Evolutionary conservation across 2,888 invertebrate species (phyloP).

Genomic region (Acronicta aceris): DNA sequence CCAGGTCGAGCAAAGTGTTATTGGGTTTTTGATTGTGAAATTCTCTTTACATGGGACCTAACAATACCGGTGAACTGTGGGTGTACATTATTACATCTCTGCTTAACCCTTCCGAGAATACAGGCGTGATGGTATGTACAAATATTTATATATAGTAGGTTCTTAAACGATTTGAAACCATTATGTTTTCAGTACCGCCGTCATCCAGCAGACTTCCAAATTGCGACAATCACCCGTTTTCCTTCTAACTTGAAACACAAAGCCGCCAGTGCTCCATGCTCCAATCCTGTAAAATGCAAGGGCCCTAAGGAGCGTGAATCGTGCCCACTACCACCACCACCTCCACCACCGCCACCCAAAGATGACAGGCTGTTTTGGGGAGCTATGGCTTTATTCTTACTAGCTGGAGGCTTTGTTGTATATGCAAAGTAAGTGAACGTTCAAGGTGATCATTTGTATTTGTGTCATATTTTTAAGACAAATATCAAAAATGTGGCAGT

Average conservation of each 20-base stretch:
- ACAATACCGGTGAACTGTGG: too few relatives aligned
- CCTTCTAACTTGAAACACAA: constrained; percentile 53
- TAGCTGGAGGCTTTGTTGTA: constrained; percentile 70
- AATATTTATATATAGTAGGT: too few relatives aligned
- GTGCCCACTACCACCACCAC: constrained; percentile 66
- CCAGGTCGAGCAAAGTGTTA: too few relatives aligned
- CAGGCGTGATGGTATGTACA: too few relatives aligned
- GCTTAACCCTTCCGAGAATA: too few relatives aligned
- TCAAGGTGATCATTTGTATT: background rate
- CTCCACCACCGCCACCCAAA: constrained; percentile 70
- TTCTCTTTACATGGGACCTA: too few relatives aligned
- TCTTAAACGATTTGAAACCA: too few relatives aligned
- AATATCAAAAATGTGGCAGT: too few relatives aligned
- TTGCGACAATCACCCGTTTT: constrained; percentile 53
- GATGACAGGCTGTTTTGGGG: constrained; percentile 75
- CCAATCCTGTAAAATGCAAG: constrained; percentile 21
- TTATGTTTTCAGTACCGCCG: constrained; percentile 53
- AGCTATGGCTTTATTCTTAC: constrained; percentile 61
- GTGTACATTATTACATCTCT: too few relatives aligned
- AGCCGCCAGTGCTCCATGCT: background rate
- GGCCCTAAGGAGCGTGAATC: constrained; percentile 63
- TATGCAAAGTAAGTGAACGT: constrained; percentile 74
- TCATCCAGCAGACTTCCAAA: constrained; percentile 53
- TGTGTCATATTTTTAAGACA: too few relatives aligned
- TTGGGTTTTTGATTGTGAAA: too few relatives aligned